Evolutionary conservation across 2,888 invertebrate species (phyloP).

Genomic region (Scelioninae gen. 1): DNA sequence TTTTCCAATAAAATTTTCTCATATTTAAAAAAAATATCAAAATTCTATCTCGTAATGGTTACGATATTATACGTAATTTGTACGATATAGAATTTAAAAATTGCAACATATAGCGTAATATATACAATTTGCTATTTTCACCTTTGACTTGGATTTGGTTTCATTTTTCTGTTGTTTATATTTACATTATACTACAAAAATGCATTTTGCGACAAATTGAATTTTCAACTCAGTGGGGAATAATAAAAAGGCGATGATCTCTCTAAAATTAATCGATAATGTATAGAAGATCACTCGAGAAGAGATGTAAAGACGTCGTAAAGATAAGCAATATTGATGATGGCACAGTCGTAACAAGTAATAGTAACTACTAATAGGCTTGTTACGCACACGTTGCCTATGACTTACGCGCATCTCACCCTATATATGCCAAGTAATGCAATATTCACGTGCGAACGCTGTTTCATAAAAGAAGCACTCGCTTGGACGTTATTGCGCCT

Average conservation of each 20-base stretch:
- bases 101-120: too few relatives aligned
- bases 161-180: not conserved
- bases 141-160: too few relatives aligned
- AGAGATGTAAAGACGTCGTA: constrained; percentile 68
- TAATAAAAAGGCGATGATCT: constrained; percentile 23
- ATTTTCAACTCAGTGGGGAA: not conserved
- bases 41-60: too few relatives aligned
- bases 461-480: constrained; percentile 55
- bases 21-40: too few relatives aligned
- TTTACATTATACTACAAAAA: not conserved
- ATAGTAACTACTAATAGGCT: constrained; percentile 78
- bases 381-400: constrained; percentile 77
- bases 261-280: constrained; percentile 24
- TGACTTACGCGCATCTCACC: constrained; percentile 71
- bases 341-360: constrained; percentile 73
- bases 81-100: too few relatives aligned
- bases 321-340: constrained; percentile 73
- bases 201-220: constrained; percentile 2
- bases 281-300: constrained; percentile 16
- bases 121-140: too few relatives aligned
- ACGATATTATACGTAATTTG: too few relatives aligned
- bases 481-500: constrained; percentile 40
- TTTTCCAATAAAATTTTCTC: too few relatives aligned
- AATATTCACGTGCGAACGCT: constrained; percentile 47
- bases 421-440: constrained; percentile 42